Evolutionary conservation across 2,888 invertebrate species (phyloP).

Genomic region (Rhamnusium bicolor): DNA sequence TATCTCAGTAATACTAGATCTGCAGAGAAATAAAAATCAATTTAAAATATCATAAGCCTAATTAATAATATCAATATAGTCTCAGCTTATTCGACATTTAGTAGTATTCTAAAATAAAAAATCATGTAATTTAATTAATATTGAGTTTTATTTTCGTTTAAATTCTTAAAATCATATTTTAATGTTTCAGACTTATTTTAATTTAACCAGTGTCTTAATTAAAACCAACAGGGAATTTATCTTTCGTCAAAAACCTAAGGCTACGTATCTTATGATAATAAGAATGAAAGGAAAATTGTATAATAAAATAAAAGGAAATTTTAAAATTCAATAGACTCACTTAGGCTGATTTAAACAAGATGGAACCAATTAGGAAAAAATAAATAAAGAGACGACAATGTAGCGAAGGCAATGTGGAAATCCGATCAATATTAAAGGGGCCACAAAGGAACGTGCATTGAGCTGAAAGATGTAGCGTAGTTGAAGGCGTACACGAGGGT

Average conservation of each 20-base stretch:
- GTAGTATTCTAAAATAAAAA: too few relatives aligned
- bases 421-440: conserved; percentile 29
- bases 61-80: too few relatives aligned
- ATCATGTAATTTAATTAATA: not conserved
- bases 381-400: conserved; percentile 38
- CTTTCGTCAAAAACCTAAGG: conserved; percentile 8
- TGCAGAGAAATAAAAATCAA: too few relatives aligned
- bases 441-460: conserved; percentile 13
- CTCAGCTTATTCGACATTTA: too few relatives aligned
- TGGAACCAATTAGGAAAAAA: conserved; percentile 44
- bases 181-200: conserved; percentile 7
- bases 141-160: too few relatives aligned
- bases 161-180: not conserved
- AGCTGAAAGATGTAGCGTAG: conserved; percentile 21
- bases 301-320: conserved; percentile 44
- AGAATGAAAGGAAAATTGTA: conserved; percentile 38
- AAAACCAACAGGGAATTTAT: conserved; percentile 2
- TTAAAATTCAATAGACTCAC: conserved; percentile 47
- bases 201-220: conserved; percentile 16
- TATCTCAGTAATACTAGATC: too few relatives aligned
- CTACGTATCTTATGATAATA: conserved; percentile 43
- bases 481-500: conserved; percentile 9
- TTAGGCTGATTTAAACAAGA: conserved; percentile 43
- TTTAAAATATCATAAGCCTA: too few relatives aligned
- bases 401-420: conserved; percentile 30